phyloP scores from a whole-genome alignment of 2,888 invertebrate genomes.

The Melanostoma scalare region DNA sequence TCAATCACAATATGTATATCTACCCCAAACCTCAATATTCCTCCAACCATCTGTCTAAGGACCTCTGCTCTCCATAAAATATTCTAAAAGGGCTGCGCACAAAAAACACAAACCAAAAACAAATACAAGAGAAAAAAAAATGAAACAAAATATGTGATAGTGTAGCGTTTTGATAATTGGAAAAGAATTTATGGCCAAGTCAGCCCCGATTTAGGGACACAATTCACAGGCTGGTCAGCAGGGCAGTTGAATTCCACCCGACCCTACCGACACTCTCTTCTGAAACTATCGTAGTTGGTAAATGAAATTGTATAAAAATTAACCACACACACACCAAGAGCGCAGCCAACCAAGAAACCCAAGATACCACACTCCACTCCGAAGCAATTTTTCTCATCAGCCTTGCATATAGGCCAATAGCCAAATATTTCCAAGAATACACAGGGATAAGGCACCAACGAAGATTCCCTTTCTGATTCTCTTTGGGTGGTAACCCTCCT shows the following conservation, averaged over 20 bases:
- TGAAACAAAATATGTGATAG: slow-evolving; percentile 30
- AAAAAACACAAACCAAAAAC: background rate
- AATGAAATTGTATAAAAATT: slow-evolving; percentile 64
- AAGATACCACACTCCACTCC: slow-evolving; percentile 13
- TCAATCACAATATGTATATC: slow-evolving; percentile 47
- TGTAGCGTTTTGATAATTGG: slow-evolving; percentile 70
- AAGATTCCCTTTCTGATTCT: background rate
- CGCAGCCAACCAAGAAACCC: slow-evolving; percentile 55
- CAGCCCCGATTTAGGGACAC: slow-evolving; percentile 62
- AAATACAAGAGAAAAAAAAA: background rate
- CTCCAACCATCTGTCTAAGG: slow-evolving; percentile 52
- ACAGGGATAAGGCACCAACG: slow-evolving; percentile 19
- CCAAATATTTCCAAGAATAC: slow-evolving; percentile 10
- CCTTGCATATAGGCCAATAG: slow-evolving; percentile 7
- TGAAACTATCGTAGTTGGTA: slow-evolving; percentile 4
- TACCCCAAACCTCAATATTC: slow-evolving; percentile 35
- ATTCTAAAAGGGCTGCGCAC: slow-evolving; percentile 45
- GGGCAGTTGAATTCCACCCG: background rate
- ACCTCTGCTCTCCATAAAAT: slow-evolving; percentile 58
- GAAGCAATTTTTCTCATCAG: slow-evolving; percentile 26
- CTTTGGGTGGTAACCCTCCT: slow-evolving; percentile 8
- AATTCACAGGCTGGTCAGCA: slow-evolving; percentile 40
- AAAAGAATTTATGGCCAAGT: slow-evolving; percentile 69
- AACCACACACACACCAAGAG: slow-evolving; percentile 65
- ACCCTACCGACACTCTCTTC: background rate